phyloP scores from a whole-genome alignment of 2,888 invertebrate genomes.

The Mesoligia furuncula region DNA sequence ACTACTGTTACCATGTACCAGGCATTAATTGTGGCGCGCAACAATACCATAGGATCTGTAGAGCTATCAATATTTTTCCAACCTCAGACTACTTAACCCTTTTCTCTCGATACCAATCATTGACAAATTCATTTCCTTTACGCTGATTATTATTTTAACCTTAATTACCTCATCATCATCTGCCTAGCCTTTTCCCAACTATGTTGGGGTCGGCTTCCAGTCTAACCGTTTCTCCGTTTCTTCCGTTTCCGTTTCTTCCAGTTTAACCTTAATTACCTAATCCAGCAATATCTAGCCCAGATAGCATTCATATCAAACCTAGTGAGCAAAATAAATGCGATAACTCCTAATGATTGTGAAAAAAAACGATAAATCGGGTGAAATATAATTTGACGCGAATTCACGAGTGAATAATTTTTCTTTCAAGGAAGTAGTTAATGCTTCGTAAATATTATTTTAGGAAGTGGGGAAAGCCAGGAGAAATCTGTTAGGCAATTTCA shows the following conservation, averaged over 20 bases:
- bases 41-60: no score
- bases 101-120: background rate
- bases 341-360: background rate
- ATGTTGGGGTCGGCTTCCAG: no score
- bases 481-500: no score
- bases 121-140: background rate
- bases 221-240: no score
- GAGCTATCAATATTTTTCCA: background rate
- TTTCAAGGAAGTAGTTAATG: background rate
- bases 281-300: background rate
- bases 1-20: no score
- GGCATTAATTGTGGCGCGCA: no score
- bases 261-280: no score
- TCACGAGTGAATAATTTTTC: background rate
- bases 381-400: background rate
- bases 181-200: no score
- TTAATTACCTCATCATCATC: no score
- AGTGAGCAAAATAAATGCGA: background rate
- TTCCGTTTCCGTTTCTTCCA: no score
- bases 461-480: background rate
- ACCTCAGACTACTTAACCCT: background rate
- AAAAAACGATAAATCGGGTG: background rate
- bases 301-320: conserved; percentile 13
- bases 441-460: background rate
- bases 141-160: background rate